Percentiles rank a stretch among this genome's conserved stretches.
These are phyloP conservation scores for Myanophis thanlyinensis DNA, from an alignment of 2,113 vertebrate species.

Conservation along the genomic window DNA sequence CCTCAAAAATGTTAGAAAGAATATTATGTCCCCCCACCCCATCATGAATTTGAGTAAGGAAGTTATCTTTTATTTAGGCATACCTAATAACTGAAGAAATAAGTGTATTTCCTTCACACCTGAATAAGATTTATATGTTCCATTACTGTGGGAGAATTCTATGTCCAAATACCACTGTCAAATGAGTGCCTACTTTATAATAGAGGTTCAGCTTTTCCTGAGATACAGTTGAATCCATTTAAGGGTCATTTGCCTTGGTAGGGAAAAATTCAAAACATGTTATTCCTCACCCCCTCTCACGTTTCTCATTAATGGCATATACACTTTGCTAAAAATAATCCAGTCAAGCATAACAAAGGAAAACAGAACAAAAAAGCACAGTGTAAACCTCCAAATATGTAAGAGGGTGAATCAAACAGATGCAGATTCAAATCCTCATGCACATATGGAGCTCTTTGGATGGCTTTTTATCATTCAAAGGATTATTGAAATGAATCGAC, in stretches of 20 bases:
- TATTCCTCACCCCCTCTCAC: background rate
- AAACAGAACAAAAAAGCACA: background rate
- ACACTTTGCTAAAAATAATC: background rate
- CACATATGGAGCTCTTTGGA: background rate
- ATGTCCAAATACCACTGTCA: background rate
- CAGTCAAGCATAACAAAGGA: background rate
- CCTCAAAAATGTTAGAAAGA: background rate
- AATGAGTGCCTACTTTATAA: background rate
- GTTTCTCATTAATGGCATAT: background rate
- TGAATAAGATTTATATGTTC: background rate
- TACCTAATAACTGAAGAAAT: background rate
- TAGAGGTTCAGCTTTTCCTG: background rate
- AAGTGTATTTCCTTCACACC: background rate
- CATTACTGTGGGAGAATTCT: background rate
- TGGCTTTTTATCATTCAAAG: background rate
- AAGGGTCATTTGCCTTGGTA: background rate
- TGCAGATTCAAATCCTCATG: background rate
- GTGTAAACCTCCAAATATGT: background rate
- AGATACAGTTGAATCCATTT: background rate
- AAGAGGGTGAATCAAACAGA: background rate
- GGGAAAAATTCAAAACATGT: background rate
- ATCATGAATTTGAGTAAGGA: slow-evolving; percentile 18
- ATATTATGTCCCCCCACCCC: background rate
- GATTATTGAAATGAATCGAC: background rate
- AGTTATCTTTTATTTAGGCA: background rate